phyloP scores from a whole-genome alignment of 2,888 invertebrate species.

The Andrena haemorrhoa region DNA sequence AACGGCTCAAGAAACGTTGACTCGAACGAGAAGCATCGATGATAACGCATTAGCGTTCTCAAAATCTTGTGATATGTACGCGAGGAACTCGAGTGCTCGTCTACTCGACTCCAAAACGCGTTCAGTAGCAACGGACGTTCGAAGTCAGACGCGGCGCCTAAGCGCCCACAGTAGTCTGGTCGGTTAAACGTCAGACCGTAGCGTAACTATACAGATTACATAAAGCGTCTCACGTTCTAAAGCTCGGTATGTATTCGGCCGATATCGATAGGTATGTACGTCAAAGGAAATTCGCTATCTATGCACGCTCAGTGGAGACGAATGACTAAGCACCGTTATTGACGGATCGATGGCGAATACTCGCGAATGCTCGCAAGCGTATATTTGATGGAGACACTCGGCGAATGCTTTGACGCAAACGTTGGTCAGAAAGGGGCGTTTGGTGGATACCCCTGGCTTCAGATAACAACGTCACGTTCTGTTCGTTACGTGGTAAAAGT shows the following conservation, averaged over 20 bases:
- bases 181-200: conserved; percentile 23
- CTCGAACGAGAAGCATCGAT: too few species aligned
- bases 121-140: conserved; percentile 26
- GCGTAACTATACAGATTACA: background rate
- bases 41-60: too few species aligned
- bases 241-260: too few species aligned
- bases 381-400: too few species aligned
- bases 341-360: too few species aligned
- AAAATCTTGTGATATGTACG: background rate
- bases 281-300: too few species aligned
- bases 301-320: too few species aligned
- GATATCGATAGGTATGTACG: too few species aligned
- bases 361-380: too few species aligned
- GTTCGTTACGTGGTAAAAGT: background rate
- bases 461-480: background rate
- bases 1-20: too few species aligned
- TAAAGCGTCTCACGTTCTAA: background rate
- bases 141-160: conserved; percentile 8
- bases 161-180: conserved; percentile 44
- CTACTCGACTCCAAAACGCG: background rate
- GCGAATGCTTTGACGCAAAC: too few species aligned
- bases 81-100: background rate
- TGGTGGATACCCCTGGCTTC: background rate
- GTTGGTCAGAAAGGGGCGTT: background rate
- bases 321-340: too few species aligned